phyloP scores from a whole-genome alignment of 2,888 invertebrate species.

The Osmoderma eremita region DNA sequence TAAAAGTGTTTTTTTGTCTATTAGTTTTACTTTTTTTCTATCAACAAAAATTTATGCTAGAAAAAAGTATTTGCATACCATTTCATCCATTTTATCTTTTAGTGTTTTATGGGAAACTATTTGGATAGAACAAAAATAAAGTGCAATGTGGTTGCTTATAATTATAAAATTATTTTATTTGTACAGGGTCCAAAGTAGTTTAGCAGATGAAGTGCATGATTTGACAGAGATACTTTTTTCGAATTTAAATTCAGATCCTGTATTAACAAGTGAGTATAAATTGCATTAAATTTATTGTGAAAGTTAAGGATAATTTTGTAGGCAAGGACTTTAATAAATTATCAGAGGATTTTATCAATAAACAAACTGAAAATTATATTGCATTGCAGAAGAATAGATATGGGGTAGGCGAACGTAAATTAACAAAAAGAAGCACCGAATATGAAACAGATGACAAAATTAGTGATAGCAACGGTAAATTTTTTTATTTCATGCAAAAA shows the following conservation, averaged over 20 bases:
- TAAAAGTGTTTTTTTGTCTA: neutral
- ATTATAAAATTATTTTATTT: conserved; percentile 26
- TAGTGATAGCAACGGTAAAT: neutral
- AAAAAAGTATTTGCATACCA: neutral
- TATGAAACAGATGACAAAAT: neutral
- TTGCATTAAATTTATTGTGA: conserved; percentile 7
- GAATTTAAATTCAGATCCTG: conserved; percentile 47
- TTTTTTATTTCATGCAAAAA: conserved; percentile 5
- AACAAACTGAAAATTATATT: conserved; percentile 56
- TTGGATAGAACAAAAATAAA: neutral
- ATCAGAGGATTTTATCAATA: conserved; percentile 55
- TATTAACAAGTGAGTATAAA: conserved; percentile 46
- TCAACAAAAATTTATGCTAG: neutral
- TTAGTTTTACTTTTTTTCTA: neutral
- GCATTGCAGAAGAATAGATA: conserved; percentile 50
- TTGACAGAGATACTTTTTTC: conserved; percentile 50
- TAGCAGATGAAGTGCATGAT: conserved; percentile 27
- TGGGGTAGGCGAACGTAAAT: conserved; percentile 44
- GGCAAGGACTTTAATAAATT: conserved; percentile 50
- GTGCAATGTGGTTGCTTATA: conserved; percentile 10
- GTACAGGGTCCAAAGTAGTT: conserved; percentile 3
- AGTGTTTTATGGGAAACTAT: neutral
- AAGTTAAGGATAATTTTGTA: conserved; percentile 42
- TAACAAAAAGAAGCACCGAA: conserved; percentile 14
- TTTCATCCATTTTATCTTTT: neutral